Evolutionary conservation across 2,113 vertebrate species (phyloP).

Genomic region (Cathartes aura): DNA sequence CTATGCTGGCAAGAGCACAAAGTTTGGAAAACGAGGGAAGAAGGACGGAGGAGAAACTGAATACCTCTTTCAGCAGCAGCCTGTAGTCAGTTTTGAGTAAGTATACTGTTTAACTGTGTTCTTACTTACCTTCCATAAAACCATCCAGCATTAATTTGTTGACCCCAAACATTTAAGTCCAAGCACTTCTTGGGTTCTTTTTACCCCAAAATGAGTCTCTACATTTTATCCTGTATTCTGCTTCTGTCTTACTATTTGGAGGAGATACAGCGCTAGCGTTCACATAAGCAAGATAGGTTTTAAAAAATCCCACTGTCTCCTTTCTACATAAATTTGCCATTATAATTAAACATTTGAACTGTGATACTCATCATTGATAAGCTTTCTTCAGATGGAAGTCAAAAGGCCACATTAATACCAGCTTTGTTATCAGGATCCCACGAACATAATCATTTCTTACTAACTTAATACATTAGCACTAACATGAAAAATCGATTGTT

Average conservation of each 20-base stretch:
- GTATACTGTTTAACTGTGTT: not conserved
- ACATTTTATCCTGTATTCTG: not conserved
- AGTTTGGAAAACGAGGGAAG: not conserved
- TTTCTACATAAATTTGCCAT: not conserved
- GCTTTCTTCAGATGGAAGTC: not conserved
- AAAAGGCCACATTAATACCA: not conserved
- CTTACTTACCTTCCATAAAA: not conserved
- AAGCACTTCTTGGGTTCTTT: not conserved
- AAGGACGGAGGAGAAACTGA: not conserved
- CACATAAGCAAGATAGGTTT: not conserved
- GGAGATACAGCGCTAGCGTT: not conserved
- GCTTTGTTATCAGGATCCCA: not conserved
- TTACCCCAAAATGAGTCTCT: not conserved
- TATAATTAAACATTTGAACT: not conserved
- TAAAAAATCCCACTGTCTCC: not conserved
- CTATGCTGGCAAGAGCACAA: not conserved
- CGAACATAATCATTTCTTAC: fast-evolving
- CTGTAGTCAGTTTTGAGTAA: not conserved
- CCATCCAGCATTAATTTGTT: not conserved
- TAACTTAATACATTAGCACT: not conserved
- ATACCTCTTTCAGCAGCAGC: not conserved
- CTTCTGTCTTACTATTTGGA: not conserved
- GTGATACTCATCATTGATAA: not conserved
- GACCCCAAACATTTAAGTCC: not conserved
- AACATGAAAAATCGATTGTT: not conserved